These are phyloP conservation scores for Amblyteles armatorius DNA, from an alignment of 2,888 invertebrate species.

Conservation along the genomic window DNA sequence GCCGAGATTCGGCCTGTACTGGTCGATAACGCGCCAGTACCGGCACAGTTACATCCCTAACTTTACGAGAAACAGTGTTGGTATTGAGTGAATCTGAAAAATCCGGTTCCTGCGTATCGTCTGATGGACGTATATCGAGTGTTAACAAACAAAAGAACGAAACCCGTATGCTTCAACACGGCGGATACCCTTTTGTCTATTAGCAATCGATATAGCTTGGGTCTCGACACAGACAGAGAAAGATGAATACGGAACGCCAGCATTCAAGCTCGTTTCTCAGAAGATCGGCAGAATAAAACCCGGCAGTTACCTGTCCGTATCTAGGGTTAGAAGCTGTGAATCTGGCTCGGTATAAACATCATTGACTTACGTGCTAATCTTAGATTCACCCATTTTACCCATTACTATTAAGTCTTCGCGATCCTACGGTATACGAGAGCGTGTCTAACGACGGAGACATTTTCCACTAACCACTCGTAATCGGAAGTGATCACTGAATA, in stretches of 20 bases:
- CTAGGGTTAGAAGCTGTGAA: not conserved
- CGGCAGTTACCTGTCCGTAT: not conserved
- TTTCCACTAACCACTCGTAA: conserved; percentile 58
- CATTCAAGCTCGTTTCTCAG: not conserved
- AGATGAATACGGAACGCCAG: not conserved
- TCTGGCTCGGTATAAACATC: too few species aligned
- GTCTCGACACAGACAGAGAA: not conserved
- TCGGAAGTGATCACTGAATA: not conserved
- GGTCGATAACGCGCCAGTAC: too few species aligned
- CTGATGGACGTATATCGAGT: not conserved
- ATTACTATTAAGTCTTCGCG: not conserved
- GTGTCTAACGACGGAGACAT: conserved; percentile 11
- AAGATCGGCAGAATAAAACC: not conserved
- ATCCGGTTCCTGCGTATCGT: not conserved
- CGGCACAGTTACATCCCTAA: not conserved
- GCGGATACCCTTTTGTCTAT: too few species aligned
- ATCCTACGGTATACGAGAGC: not conserved
- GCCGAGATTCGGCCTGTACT: too few species aligned
- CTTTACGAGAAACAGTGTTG: not conserved
- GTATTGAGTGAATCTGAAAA: not conserved
- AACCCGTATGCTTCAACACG: too few species aligned
- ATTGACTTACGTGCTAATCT: too few species aligned
- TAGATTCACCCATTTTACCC: not conserved
- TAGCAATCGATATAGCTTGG: not conserved
- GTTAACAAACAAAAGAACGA: too few species aligned